Percentiles rank a stretch among this genome's conserved stretches.
phyloP scores from a whole-genome alignment of 2,888 invertebrate genomes.

The Pachliopta kotzebuea region DNA sequence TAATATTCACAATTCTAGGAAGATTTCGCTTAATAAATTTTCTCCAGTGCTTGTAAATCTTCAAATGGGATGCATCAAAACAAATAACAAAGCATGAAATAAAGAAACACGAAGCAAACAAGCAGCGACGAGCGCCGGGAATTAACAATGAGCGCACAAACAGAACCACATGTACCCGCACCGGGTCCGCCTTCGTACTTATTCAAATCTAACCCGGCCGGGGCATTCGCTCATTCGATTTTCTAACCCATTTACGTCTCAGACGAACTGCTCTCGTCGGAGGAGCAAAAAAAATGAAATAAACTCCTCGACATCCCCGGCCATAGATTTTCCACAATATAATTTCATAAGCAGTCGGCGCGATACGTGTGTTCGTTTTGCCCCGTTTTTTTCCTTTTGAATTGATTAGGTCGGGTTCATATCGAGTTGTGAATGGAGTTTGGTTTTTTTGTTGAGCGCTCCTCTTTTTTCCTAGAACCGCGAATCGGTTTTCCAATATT shows the following conservation, averaged over 20 bases:
- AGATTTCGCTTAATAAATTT: too few relatives aligned
- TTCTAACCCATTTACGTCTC: slow-evolving; percentile 80
- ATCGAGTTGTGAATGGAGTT: slow-evolving; percentile 70
- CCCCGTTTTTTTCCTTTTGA: slow-evolving; percentile 70
- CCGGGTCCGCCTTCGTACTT: slow-evolving; percentile 61
- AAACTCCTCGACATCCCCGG: slow-evolving; percentile 57
- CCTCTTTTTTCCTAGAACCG: slow-evolving; percentile 42
- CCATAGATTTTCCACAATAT: slow-evolving; percentile 73
- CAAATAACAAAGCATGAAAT: slow-evolving; percentile 28
- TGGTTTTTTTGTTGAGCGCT: slow-evolving; percentile 49
- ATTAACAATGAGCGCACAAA: slow-evolving; percentile 46
- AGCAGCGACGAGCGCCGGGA: slow-evolving; percentile 38
- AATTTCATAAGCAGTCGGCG: slow-evolving; percentile 74
- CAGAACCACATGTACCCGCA: slow-evolving; percentile 58
- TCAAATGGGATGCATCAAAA: neutral
- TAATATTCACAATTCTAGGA: too few relatives aligned
- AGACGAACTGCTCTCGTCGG: slow-evolving; percentile 64
- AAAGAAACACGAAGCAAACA: slow-evolving; percentile 31
- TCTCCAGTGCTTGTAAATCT: neutral
- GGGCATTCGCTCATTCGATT: slow-evolving; percentile 73
- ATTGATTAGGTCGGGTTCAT: slow-evolving; percentile 75
- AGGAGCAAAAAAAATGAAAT: slow-evolving; percentile 40
- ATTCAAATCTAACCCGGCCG: slow-evolving; percentile 65
- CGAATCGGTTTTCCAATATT: slow-evolving; percentile 53
- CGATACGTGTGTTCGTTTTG: slow-evolving; percentile 66